Evolutionary conservation across 2,888 invertebrate species (phyloP).

Genomic region (Zonitis immaculata): DNA sequence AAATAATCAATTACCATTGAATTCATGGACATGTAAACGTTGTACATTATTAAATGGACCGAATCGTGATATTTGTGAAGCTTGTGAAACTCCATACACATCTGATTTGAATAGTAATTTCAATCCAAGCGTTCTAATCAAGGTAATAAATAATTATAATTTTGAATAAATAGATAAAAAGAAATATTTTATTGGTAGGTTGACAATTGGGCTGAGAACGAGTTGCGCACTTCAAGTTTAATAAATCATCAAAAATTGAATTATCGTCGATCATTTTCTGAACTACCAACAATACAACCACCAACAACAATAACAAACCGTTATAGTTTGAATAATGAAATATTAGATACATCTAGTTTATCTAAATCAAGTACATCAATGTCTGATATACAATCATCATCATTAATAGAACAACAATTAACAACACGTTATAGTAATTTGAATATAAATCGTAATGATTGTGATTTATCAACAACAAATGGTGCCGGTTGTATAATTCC

Average conservation of each 20-base stretch:
- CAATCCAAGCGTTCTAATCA: conserved; percentile 49
- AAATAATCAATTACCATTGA: conserved; percentile 28
- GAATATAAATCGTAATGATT: conserved; percentile 35
- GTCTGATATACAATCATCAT: conserved; percentile 45
- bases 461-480: neutral
- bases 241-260: conserved; percentile 42
- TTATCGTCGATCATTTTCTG: conserved; percentile 51
- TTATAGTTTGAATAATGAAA: conserved; percentile 43
- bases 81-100: conserved; percentile 63
- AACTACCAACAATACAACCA: conserved; percentile 42
- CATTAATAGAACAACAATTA: neutral
- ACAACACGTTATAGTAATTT: conserved; percentile 30
- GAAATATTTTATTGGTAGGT: too few species aligned
- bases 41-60: conserved; percentile 72
- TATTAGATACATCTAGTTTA: conserved; percentile 35
- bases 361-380: conserved; percentile 47
- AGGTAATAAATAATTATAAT: too few species aligned
- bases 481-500: conserved; percentile 35
- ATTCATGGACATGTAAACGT: conserved; percentile 65
- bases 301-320: conserved; percentile 33
- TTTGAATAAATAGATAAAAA: too few species aligned
- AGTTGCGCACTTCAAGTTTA: conserved; percentile 39
- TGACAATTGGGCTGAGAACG: conserved; percentile 49
- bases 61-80: conserved; percentile 64
- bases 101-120: conserved; percentile 47